Evolutionary conservation across 2,113 vertebrate species (phyloP), one percentile per base, ranked within the genome.

Genomic region (Oreochromis spilurus): DNA sequence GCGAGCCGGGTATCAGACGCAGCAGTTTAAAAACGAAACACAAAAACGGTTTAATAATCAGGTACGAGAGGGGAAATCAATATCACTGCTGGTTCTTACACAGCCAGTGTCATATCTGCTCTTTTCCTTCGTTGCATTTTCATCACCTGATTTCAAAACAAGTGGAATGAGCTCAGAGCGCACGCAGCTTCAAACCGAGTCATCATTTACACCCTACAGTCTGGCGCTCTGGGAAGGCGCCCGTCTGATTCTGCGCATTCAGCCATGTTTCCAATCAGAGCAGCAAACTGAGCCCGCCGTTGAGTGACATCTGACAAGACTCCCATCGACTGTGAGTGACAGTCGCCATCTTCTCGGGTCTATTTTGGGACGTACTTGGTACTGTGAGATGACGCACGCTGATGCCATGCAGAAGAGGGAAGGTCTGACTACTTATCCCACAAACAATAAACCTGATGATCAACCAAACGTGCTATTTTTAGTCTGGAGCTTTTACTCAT

Each of bases 161-260:
- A 88, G 19, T 14, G 40, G 40, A 48, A 54, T 50, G 77, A 87
- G 79, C 58, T 11, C 36, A 26, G 50, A 65, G n/a, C 13, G 26
- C 9, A 26, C 36, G 17, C 29, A 4, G 91, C 62, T 82, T 85
- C 87, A 90, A 87, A 79, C 84, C 0, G 87, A 24, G 83, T 45
- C 81, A 75, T 94, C 91, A 92, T 93, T 89, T 93, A 90, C 91
- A 91, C 93, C 94, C 94, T 72, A 57, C 93, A 78, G 93, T 94
- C 93, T 86, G 88, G 84, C 60, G 3, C 53, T 57, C 38, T 13
- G 79, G 31, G 79, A 86, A 38, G 62, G 4, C 31, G 53, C 1
- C 4, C 0, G 29, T 12, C 72, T 62, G 79, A 86, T 82, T 17
- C 82, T n/a, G 82, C 83, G 34, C 65, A 21, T 67, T 87, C 58